These are phyloP conservation scores for Ginglymostoma cirratum DNA, from an alignment of 2,113 vertebrate genomes.

Conservation along the genomic window DNA sequence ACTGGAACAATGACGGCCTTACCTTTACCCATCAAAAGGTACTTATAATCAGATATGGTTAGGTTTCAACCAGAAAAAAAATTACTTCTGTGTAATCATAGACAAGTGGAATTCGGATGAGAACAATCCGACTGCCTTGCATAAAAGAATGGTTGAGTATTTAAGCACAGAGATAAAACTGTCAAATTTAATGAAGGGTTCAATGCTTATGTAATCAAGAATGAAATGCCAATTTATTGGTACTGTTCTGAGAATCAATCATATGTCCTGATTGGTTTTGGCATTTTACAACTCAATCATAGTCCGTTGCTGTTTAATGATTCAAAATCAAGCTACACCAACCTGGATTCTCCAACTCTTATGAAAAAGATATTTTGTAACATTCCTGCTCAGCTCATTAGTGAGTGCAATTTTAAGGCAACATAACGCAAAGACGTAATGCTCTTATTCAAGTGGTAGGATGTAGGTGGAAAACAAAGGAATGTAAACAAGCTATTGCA, in stretches of 20 bases:
- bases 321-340: background rate
- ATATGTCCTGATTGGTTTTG: background rate
- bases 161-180: background rate
- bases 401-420: background rate
- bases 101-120: background rate
- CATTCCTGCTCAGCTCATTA: background rate
- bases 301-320: background rate
- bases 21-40: background rate
- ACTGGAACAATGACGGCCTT: no score
- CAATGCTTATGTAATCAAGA: background rate
- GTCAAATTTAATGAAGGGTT: background rate
- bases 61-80: background rate
- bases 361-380: background rate
- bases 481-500: background rate
- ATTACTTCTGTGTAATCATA: background rate
- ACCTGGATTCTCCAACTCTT: background rate
- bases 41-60: background rate
- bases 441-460: background rate
- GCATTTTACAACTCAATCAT: background rate
- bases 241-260: background rate
- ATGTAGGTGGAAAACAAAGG: background rate
- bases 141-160: background rate
- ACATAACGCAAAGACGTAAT: background rate
- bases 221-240: background rate
- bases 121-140: background rate